Base-by-base conservation (phyloP, 2,113 vertebrate species). In the Pica pica region DNA sequence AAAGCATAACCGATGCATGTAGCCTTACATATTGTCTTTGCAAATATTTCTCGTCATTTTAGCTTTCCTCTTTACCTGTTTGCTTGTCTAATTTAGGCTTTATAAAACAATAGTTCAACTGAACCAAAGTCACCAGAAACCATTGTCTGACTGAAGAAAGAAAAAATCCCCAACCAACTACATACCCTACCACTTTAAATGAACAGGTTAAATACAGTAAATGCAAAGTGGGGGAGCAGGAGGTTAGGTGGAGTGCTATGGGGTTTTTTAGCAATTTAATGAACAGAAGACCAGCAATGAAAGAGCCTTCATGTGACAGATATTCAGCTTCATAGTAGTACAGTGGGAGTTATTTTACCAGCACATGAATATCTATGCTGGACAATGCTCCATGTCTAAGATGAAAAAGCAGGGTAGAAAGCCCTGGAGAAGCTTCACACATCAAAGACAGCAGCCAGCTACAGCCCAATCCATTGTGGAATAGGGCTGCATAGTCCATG, bases 1-100 rank as follows among this genome's bases (percentile, higher is more conserved):
- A 59, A 50, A 61, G 30, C 1, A 3, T 23, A 60, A 56, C 8
- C 0, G 0, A 18, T 55, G 13, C 16, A 18, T 22, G 8, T 18
- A 61, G 33, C 35, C 22, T 87, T 70, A 33, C 13, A 18, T 5
- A 4, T 13, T 50, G 14, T 22, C 35, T 63, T 64, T 28, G 13
- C 13, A 88, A 78, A 69, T 37, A 44, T 42, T 80, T 84, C 9
- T 33, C 35, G 55, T 5, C 16, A 60, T 64, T 78, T 69, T 37
- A 73, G 7, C 17, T 88, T 82, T 84, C 22, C 5, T 64, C 3
- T 26, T 81, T 60, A 17, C 22, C 5, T 23, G 11, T n/a, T 83
- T 52, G 8, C 27, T 63, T 49, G 11, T 42, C 17, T 42, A 46
- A 68, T 68, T 81, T 55, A 85, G 33, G 8, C 11, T 77, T 77